These are phyloP conservation scores for Drosophila jambulina DNA, from an alignment of 1,140 invertebrate species.

Conservation along the genomic window DNA sequence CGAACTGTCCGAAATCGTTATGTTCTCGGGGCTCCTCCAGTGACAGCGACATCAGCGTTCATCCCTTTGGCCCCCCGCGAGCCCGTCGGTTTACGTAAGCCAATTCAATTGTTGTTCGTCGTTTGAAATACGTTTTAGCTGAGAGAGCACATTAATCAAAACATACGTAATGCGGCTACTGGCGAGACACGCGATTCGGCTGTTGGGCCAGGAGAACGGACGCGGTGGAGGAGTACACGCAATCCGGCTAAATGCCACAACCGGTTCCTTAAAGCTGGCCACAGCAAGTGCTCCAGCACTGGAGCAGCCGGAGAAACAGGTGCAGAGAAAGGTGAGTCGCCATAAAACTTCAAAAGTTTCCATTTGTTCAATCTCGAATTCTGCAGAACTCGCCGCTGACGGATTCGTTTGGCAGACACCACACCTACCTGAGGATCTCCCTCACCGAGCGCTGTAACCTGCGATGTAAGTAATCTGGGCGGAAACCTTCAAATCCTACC, in stretches of 20 bases:
- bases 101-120: constrained; percentile 23
- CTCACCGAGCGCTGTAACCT: constrained; percentile 98
- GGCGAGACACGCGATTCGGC: constrained; percentile 55
- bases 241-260: constrained; percentile 58
- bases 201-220: constrained; percentile 44
- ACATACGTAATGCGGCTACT: constrained; percentile 59
- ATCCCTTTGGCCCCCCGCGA: constrained; percentile 32
- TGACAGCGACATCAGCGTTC: constrained; percentile 22
- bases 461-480: constrained; percentile 90
- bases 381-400: constrained; percentile 79
- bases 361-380: constrained; percentile 11
- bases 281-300: constrained; percentile 39
- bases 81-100: constrained; percentile 61
- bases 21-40: constrained; percentile 41
- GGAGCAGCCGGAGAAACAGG: constrained; percentile 53
- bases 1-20: constrained; percentile 50
- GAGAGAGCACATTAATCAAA: constrained; percentile 39
- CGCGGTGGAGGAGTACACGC: constrained; percentile 7
- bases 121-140: constrained; percentile 19
- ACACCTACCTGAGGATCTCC: constrained; percentile 97
- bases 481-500: constrained; percentile 14
- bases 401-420: constrained; percentile 94
- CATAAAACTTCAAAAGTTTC: background rate
- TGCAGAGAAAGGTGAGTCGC: constrained; percentile 38
- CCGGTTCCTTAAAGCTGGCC: constrained; percentile 69